These are phyloP conservation scores for Lasioglossum villosulum DNA, from an alignment of 2,888 invertebrate species.

Conservation along the genomic window DNA sequence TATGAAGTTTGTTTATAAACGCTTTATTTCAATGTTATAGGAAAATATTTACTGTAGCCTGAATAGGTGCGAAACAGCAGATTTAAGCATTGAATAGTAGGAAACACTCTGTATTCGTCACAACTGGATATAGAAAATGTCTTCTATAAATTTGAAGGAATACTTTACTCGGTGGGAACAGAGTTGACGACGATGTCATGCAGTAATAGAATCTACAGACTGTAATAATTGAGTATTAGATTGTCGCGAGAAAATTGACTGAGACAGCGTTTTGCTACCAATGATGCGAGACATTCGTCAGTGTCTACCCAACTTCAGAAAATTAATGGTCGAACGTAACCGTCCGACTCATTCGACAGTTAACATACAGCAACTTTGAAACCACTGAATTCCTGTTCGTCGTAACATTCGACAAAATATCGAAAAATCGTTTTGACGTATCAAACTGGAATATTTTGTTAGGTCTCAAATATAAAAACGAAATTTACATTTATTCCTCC, in stretches of 20 bases:
- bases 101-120: too few relatives aligned
- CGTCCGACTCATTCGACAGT: background rate
- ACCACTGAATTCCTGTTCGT: background rate
- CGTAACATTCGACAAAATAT: background rate
- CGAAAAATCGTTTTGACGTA: background rate
- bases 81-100: too few relatives aligned
- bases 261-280: background rate
- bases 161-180: background rate
- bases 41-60: too few relatives aligned
- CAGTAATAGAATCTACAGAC: background rate
- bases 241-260: conserved; percentile 1
- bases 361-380: background rate
- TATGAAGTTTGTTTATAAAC: too few relatives aligned
- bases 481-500: too few relatives aligned
- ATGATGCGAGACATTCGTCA: background rate
- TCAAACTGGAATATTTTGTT: too few relatives aligned
- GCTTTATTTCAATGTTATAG: too few relatives aligned
- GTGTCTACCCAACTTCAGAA: background rate
- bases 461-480: too few relatives aligned
- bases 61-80: too few relatives aligned
- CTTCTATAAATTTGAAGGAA: background rate
- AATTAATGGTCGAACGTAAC: background rate
- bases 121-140: too few relatives aligned
- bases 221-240: background rate
- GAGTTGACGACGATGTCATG: background rate